These are phyloP conservation scores for Cheilosia scutellata DNA, from an alignment of 2,888 invertebrate genomes.

Conservation along the genomic window DNA sequence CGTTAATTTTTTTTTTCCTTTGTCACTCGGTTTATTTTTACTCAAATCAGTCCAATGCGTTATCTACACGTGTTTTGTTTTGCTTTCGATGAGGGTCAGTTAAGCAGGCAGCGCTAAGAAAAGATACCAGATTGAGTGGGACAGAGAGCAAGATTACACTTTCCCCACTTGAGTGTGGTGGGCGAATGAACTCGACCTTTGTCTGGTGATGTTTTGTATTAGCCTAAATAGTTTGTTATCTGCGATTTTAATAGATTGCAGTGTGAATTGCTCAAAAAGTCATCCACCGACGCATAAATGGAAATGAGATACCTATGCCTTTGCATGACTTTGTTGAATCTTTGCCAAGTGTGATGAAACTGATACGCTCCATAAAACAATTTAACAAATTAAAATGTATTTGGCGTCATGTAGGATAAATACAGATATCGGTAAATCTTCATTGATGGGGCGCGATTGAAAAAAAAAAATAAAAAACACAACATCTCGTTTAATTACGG, in stretches of 20 bases:
- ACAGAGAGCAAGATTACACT: slow-evolving; percentile 1
- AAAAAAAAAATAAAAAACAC: not conserved
- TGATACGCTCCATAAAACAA: slow-evolving; percentile 23
- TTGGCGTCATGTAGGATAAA: not conserved
- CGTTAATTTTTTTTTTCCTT: not conserved
- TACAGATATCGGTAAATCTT: not conserved
- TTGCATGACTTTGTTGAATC: not conserved
- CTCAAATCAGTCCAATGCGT: slow-evolving; percentile 33
- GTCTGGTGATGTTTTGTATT: too few species aligned
- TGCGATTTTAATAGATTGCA: too few species aligned
- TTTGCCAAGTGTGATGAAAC: slow-evolving; percentile 6
- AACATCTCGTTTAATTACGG: not conserved
- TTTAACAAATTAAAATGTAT: not conserved
- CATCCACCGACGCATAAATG: too few species aligned
- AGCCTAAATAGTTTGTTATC: too few species aligned
- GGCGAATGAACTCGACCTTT: too few species aligned
- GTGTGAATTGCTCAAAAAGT: too few species aligned
- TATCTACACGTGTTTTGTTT: slow-evolving; percentile 37
- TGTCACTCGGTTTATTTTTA: slow-evolving; percentile 32
- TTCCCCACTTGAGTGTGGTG: too few species aligned
- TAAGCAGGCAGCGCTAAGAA: not conserved
- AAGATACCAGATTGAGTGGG: not conserved
- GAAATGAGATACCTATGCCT: too few species aligned
- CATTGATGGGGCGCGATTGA: not conserved
- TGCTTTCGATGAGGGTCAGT: too few species aligned